These are phyloP conservation scores for Herpetotheres cachinnans DNA, from an alignment of 2,113 vertebrate species.

Conservation along the genomic window DNA sequence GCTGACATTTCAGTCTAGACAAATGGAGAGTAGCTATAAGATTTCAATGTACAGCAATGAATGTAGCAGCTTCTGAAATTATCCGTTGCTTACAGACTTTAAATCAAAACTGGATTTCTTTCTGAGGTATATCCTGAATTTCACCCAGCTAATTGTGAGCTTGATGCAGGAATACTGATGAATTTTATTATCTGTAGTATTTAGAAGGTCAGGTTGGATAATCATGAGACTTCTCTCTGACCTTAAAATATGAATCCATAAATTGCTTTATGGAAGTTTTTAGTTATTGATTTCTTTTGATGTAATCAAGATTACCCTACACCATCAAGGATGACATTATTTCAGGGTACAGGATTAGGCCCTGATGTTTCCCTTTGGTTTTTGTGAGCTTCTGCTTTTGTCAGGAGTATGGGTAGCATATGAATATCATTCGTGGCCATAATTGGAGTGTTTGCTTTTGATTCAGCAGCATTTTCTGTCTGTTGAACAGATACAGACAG, in stretches of 20 bases:
- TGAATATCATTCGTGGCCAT: background rate
- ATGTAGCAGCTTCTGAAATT: background rate
- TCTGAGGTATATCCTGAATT: background rate
- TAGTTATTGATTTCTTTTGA: background rate
- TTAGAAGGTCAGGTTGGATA: background rate
- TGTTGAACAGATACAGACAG: background rate
- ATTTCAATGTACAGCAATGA: background rate
- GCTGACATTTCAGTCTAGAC: background rate
- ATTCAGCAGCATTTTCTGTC: background rate
- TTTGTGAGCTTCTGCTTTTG: background rate
- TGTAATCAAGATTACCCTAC: background rate
- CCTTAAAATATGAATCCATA: background rate
- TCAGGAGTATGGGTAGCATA: background rate
- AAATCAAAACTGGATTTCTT: background rate
- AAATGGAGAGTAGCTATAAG: background rate
- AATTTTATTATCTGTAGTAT: background rate
- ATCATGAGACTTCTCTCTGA: background rate
- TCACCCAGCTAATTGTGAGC: background rate
- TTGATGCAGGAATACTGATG: background rate
- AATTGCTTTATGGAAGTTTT: background rate
- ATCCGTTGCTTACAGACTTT: background rate
- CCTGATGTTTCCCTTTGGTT: background rate
- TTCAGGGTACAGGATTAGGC: background rate
- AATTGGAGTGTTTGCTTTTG: background rate
- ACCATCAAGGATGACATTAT: background rate